A percentile compares a stretch with the other conserved stretches of the same genome.
Conservation (phyloP, 2,797 vertebrate species). For the Coregonus suidteri region DNA sequence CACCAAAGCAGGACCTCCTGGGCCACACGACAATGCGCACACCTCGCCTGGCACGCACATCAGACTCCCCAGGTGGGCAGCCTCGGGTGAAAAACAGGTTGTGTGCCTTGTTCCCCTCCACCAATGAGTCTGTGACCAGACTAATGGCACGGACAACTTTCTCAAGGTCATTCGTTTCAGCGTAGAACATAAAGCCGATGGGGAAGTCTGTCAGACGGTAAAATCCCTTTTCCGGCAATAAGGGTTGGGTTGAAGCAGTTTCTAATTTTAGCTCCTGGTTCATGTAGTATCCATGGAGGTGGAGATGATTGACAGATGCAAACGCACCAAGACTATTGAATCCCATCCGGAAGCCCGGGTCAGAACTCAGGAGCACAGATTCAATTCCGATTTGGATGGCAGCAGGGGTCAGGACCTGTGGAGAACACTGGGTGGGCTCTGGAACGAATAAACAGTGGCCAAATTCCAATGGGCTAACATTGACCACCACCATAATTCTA, state of each 20-base stretch:
- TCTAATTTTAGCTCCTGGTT: conserved; percentile 78
- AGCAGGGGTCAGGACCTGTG: conserved; percentile 68
- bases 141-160: conserved; percentile 56
- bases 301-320: conserved; percentile 91
- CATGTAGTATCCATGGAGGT: conserved; percentile 89
- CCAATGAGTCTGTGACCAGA: conserved; percentile 78
- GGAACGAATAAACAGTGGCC: conserved; percentile 83
- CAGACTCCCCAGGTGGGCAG: conserved; percentile 58
- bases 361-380: conserved; percentile 45
- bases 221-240: conserved; percentile 69
- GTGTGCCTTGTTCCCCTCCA: conserved; percentile 77
- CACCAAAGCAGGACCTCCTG: conserved; percentile 80
- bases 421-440: conserved; percentile 70
- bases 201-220: conserved; percentile 73
- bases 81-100: conserved; percentile 89
- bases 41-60: conserved; percentile 59
- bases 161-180: conserved; percentile 59
- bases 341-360: conserved; percentile 85
- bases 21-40: conserved; percentile 87
- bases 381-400: conserved; percentile 18
- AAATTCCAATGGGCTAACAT: conserved; percentile 86
- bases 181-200: conserved; percentile 84
- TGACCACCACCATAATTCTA: conserved; percentile 81
- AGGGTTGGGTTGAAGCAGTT: conserved; percentile 59
- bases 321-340: conserved; percentile 85